phyloP scores from a whole-genome alignment of 1,140 invertebrate genomes.

The Amyelois transitella region DNA sequence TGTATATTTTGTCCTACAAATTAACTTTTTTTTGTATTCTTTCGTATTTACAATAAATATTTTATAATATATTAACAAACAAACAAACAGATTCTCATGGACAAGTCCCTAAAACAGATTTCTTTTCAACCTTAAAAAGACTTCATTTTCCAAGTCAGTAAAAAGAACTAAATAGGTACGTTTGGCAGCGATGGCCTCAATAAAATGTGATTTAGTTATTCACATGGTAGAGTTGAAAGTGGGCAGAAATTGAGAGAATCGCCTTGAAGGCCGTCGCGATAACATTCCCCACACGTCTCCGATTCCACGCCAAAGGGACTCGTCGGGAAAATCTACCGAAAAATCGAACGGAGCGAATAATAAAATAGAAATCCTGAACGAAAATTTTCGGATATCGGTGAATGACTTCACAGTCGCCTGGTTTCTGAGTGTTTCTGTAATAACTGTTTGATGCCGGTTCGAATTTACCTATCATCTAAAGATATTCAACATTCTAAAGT shows the following conservation, averaged over 20 bases:
- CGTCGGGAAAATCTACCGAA: not conserved
- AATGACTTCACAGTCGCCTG: not conserved
- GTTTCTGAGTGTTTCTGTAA: not conserved
- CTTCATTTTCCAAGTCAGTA: no score
- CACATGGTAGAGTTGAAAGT: not conserved
- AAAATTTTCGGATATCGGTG: not conserved
- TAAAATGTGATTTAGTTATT: not conserved
- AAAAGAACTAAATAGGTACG: no score
- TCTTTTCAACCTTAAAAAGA: no score
- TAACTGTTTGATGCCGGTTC: no score
- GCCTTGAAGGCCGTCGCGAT: not conserved
- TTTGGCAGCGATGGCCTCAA: not conserved
- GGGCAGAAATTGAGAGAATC: conserved; percentile 1
- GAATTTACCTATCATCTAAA: no score
- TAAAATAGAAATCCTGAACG: not conserved
- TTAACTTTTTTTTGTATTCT: no score
- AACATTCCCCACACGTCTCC: not conserved
- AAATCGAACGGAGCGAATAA: not conserved
- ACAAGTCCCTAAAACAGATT: no score
- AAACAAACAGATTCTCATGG: no score
- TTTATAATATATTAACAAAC: no score
- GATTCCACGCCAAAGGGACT: conserved; percentile 1
- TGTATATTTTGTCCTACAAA: no score
- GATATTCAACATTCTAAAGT: no score
- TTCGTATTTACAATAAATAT: no score